These are phyloP conservation scores for Ahaetulla prasina DNA, from an alignment of 2,113 vertebrate species.

Conservation along the genomic window DNA sequence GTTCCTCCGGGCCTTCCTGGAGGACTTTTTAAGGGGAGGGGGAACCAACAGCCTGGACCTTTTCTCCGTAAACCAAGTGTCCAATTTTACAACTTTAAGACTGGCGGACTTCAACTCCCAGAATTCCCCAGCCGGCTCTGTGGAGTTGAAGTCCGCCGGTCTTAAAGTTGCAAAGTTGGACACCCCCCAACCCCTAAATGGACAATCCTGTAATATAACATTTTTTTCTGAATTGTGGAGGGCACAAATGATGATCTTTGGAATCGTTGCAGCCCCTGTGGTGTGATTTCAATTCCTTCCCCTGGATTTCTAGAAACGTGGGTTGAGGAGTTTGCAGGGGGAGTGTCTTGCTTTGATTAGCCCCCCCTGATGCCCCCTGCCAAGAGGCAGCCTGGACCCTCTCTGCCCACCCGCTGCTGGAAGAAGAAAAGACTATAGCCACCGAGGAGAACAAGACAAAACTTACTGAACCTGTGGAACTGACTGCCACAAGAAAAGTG, in stretches of 20 bases:
- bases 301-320: not conserved
- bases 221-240: not conserved
- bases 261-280: not conserved
- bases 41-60: not conserved
- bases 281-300: not conserved
- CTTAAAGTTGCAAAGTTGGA: no score
- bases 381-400: not conserved
- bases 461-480: not conserved
- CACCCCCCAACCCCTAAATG: no score
- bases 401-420: not conserved
- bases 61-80: not conserved
- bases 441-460: not conserved
- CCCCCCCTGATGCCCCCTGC: rapidly evolving
- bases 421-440: not conserved
- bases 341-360: not conserved
- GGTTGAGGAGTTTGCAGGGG: not conserved
- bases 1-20: not conserved
- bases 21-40: no score
- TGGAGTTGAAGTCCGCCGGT: no score
- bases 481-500: not conserved
- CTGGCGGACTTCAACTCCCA: no score
- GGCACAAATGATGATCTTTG: not conserved
- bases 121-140: no score
- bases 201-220: not conserved
- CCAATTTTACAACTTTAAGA: not conserved